Conservation (phyloP, 1,140 invertebrate genomes). For the Belonocnema kinseyi region DNA sequence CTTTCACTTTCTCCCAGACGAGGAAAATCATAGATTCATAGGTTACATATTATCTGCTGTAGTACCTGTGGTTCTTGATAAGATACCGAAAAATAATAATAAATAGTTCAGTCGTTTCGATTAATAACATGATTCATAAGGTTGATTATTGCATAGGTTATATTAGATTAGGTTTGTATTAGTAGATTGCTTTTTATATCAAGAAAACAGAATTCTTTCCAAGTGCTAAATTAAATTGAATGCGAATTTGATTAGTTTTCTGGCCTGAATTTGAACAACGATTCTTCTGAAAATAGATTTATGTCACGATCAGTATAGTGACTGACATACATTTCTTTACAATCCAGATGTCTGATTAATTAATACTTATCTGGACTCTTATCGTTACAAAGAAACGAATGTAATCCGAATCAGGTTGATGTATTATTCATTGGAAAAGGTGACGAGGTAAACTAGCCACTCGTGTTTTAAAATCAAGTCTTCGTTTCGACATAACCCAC, state of each 20-base stretch:
- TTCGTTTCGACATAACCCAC: not conserved
- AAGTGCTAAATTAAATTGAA: not conserved
- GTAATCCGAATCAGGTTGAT: not conserved
- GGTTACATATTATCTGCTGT: conserved; percentile 4
- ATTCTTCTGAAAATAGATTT: conserved; percentile 29
- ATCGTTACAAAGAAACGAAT: conserved; percentile 14
- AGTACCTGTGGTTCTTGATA: not conserved
- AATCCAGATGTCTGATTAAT: conserved; percentile 25
- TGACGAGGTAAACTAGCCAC: not conserved
- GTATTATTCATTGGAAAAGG: not conserved
- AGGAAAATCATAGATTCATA: conserved; percentile 17
- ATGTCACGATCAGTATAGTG: conserved; percentile 25
- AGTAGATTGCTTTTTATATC: too few species aligned
- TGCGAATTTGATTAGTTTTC: conserved; percentile 3
- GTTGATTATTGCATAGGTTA: too few species aligned
- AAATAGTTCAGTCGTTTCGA: not conserved
- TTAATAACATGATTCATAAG: too few species aligned
- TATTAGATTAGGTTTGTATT: too few species aligned
- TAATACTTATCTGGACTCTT: conserved; percentile 20
- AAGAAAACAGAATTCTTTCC: too few species aligned
- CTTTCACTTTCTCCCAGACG: conserved; percentile 25
- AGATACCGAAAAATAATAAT: not conserved
- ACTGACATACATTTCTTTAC: conserved; percentile 28
- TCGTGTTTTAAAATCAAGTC: not conserved
- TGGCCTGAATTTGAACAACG: conserved; percentile 9